These are phyloP conservation scores for Lordiphosa stackelbergi DNA, from an alignment of 1,140 invertebrate genomes.

Conservation along the genomic window DNA sequence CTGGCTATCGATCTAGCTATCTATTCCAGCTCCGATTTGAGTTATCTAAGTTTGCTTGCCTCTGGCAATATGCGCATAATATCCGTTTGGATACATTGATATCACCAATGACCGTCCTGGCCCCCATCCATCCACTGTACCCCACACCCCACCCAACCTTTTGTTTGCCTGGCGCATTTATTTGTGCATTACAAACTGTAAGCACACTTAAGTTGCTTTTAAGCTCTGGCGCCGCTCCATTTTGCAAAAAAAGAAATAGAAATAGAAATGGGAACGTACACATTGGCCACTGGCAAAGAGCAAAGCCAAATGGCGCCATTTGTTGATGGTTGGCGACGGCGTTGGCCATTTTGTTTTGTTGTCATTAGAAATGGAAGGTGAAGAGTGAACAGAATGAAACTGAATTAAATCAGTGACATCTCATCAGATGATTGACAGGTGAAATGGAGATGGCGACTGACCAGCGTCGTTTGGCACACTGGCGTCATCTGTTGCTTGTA, in stretches of 20 bases:
- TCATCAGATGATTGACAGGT: background rate
- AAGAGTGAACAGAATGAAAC: constrained; percentile 5
- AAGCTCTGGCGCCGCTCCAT: constrained; percentile 71
- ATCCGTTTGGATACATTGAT: constrained; percentile 62
- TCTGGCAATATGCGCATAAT: constrained; percentile 54
- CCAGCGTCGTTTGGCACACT: background rate
- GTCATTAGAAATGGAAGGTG: background rate
- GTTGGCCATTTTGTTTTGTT: constrained; percentile 22
- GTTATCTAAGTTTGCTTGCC: constrained; percentile 38
- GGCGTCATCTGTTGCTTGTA: too few species aligned
- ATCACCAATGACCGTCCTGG: constrained; percentile 41
- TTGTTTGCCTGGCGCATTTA: constrained; percentile 53
- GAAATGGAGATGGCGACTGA: background rate
- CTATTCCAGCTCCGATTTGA: constrained; percentile 54
- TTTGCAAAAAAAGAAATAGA: constrained; percentile 56
- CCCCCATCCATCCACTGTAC: constrained; percentile 1
- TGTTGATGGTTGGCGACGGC: constrained; percentile 22
- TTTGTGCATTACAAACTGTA: constrained; percentile 68
- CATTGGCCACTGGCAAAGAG: constrained; percentile 11
- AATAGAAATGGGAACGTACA: constrained; percentile 21
- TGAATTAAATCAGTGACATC: background rate
- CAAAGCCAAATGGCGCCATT: constrained; percentile 45
- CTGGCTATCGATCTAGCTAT: constrained; percentile 61
- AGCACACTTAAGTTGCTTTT: constrained; percentile 66
- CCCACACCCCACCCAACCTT: constrained; percentile 17